These are phyloP conservation scores for Trichogramma pretiosum DNA, from an alignment of 1,140 invertebrate species.

Conservation along the genomic window DNA sequence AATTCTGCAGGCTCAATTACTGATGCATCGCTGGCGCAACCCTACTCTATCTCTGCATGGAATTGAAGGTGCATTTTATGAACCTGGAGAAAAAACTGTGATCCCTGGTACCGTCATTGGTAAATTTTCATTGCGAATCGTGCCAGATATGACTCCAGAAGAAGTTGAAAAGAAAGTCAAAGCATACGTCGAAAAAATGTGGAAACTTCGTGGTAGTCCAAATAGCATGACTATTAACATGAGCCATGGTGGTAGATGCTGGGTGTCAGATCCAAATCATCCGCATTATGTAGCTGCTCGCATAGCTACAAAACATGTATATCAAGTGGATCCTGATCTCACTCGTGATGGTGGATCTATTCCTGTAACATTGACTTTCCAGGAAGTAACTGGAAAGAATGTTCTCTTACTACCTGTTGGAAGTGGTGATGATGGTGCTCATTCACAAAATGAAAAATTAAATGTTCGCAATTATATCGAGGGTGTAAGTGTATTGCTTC, in stretches of 20 bases:
- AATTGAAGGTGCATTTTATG: slow-evolving; percentile 88
- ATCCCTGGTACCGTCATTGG: slow-evolving; percentile 91
- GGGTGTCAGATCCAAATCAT: slow-evolving; percentile 87
- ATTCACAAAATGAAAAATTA: slow-evolving; percentile 97
- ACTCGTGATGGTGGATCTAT: slow-evolving; percentile 94
- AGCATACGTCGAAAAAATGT: slow-evolving; percentile 62
- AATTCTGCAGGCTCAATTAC: slow-evolving; percentile 48
- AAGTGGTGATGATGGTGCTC: slow-evolving; percentile 89
- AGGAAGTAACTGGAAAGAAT: slow-evolving; percentile 85
- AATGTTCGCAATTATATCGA: slow-evolving; percentile 87
- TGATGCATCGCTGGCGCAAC: slow-evolving; percentile 88
- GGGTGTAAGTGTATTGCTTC: slow-evolving; percentile 71
- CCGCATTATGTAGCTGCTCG: slow-evolving; percentile 84
- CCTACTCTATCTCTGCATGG: slow-evolving; percentile 87
- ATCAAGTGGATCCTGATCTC: slow-evolving; percentile 86
- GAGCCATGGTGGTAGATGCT: slow-evolving; percentile 74
- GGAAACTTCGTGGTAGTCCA: slow-evolving; percentile 65
- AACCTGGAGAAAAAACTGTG: slow-evolving; percentile 87
- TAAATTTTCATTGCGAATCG: slow-evolving; percentile 92
- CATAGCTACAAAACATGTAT: slow-evolving; percentile 81
- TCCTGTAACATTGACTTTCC: slow-evolving; percentile 84
- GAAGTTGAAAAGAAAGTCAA: slow-evolving; percentile 66
- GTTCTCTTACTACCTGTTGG: slow-evolving; percentile 88
- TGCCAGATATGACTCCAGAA: slow-evolving; percentile 81
- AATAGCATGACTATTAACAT: slow-evolving; percentile 78